A percentile compares a stretch with the other conserved stretches of the same genome.
phyloP scores from a whole-genome alignment of 2,113 vertebrate species.

The Pteronura brasiliensis region DNA sequence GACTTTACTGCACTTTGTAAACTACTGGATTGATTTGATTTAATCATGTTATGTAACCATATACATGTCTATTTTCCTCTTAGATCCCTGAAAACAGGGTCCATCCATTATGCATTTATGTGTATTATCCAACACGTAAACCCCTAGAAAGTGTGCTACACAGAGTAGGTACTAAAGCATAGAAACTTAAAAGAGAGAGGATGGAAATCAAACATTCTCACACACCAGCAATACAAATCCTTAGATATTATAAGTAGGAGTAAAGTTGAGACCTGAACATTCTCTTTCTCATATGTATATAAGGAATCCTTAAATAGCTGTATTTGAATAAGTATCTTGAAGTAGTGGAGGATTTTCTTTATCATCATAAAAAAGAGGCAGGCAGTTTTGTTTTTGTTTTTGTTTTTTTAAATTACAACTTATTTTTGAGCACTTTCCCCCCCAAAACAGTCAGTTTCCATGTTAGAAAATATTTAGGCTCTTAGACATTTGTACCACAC shows the following conservation, averaged over 20 bases:
- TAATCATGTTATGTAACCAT: not conserved
- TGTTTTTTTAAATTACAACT: not conserved
- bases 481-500: not conserved
- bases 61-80: not conserved
- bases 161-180: not conserved
- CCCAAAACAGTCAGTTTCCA: not conserved
- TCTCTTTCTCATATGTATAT: not conserved
- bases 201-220: not conserved
- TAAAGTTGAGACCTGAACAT: too few species aligned
- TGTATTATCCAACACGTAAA: not conserved
- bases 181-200: not conserved
- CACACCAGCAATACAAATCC: not conserved
- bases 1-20: not conserved
- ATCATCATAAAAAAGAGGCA: not conserved
- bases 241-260: not conserved
- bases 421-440: not conserved
- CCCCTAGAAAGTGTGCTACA: not conserved
- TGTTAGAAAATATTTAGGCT: not conserved
- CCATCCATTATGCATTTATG: not conserved
- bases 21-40: not conserved
- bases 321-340: not conserved
- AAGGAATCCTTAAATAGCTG: not conserved
- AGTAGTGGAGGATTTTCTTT: not conserved
- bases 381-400: not conserved
- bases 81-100: not conserved